These are phyloP conservation scores for Platorchestia sp. DNA, from an alignment of 1,140 invertebrate species.

Conservation along the genomic window DNA sequence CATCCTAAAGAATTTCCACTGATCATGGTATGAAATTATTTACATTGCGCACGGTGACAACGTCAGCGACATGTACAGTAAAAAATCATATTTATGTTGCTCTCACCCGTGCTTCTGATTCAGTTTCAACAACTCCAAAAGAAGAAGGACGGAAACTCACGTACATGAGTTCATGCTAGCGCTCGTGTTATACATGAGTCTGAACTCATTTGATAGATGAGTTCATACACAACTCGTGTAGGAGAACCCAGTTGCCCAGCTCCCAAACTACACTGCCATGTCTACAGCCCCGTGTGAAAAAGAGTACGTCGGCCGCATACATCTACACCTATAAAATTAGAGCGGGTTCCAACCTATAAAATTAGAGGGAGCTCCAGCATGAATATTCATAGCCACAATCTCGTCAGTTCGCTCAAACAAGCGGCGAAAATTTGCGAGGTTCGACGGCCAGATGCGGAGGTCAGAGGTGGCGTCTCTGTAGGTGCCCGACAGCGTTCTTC, in stretches of 20 bases:
- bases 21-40: too few relatives aligned
- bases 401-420: conserved; percentile 35
- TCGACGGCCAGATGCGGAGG: not conserved
- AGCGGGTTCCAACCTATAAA: not conserved
- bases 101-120: too few relatives aligned
- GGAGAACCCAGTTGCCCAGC: not conserved
- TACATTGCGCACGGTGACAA: too few relatives aligned
- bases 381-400: conserved; percentile 46
- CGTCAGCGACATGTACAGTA: too few relatives aligned
- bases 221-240: not conserved
- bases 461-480: not conserved
- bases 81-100: too few relatives aligned
- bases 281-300: not conserved
- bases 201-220: too few relatives aligned
- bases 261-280: not conserved
- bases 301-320: not conserved
- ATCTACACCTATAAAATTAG: not conserved
- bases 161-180: not conserved
- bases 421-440: conserved; percentile 35
- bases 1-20: too few relatives aligned
- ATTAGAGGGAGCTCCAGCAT: not conserved
- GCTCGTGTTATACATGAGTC: not conserved
- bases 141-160: not conserved
- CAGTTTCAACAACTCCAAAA: not conserved
- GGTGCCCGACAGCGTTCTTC: not conserved